Evolutionary conservation across 2,888 invertebrate genomes (phyloP).

Genomic region (Perithous albicinctus): DNA sequence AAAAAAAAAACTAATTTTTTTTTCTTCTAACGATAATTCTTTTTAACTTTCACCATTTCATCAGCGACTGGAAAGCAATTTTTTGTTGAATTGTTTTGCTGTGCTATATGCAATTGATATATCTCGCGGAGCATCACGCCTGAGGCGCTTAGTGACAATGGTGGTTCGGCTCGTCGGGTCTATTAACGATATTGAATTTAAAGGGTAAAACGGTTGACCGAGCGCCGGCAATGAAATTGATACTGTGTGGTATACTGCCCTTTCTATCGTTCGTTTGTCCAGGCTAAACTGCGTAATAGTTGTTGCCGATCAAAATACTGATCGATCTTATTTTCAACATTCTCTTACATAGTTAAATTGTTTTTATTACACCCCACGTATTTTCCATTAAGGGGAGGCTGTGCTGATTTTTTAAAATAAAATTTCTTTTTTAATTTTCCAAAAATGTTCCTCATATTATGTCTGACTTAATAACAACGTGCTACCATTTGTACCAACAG

Average conservation of each 20-base stretch:
- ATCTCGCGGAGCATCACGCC: neutral
- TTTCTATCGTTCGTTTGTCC: constrained; percentile 15
- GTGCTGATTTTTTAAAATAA: too few relatives aligned
- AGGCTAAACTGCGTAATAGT: neutral
- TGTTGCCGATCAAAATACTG: neutral
- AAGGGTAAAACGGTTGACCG: constrained; percentile 10
- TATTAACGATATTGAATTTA: constrained; percentile 25
- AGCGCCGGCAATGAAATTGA: constrained; percentile 11
- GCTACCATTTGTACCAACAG: too few relatives aligned
- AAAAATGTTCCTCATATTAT: too few relatives aligned
- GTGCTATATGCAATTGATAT: neutral
- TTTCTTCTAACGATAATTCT: neutral
- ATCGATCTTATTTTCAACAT: neutral
- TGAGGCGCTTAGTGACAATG: constrained; percentile 4
- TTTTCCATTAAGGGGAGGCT: neutral
- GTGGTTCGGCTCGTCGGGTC: neutral
- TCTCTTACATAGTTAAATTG: neutral
- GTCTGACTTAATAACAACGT: too few relatives aligned
- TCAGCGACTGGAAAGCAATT: neutral
- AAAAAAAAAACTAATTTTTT: too few relatives aligned
- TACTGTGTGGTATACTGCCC: neutral
- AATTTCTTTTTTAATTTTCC: too few relatives aligned
- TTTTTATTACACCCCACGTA: neutral
- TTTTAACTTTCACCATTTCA: neutral
- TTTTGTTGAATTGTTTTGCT: neutral